Percentiles rank a stretch among this genome's conserved stretches.
Conservation (phyloP, 2,113 vertebrate species). For the Labeo catla region DNA sequence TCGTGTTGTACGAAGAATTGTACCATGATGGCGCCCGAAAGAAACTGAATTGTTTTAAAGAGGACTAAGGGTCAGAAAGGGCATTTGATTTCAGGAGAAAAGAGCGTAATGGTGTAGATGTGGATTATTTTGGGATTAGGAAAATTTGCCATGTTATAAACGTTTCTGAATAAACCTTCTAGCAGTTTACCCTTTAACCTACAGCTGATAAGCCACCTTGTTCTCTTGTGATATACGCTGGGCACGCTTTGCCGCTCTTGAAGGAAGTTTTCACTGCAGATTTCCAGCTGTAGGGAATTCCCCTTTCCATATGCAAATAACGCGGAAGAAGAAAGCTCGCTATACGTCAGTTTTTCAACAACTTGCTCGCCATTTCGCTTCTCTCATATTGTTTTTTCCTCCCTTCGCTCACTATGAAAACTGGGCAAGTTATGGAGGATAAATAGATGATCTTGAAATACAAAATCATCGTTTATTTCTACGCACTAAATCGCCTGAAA, state of each 20-base stretch:
- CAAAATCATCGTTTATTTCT: background rate
- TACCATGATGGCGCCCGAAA: too few species aligned
- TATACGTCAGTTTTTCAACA: background rate
- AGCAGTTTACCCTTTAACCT: background rate
- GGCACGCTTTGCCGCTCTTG: background rate
- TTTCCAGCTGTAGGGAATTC: slow-evolving; percentile 55
- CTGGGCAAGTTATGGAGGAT: background rate
- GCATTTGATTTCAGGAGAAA: background rate
- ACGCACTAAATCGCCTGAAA: background rate
- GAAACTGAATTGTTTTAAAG: too few species aligned
- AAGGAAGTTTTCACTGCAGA: slow-evolving; percentile 25
- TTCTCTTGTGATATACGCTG: background rate
- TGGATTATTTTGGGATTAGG: background rate
- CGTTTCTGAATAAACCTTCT: background rate
- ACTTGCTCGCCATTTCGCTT: background rate
- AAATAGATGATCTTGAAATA: background rate
- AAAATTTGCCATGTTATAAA: background rate
- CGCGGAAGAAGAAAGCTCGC: background rate
- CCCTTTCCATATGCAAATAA: slow-evolving; percentile 56
- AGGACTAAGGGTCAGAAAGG: too few species aligned
- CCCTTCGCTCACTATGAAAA: background rate
- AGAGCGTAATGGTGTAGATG: background rate
- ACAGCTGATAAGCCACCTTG: background rate
- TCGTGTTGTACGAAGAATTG: too few species aligned
- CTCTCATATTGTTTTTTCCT: background rate